Base-by-base conservation (phyloP, 2,888 invertebrate species). In the Bugula neritina region DNA sequence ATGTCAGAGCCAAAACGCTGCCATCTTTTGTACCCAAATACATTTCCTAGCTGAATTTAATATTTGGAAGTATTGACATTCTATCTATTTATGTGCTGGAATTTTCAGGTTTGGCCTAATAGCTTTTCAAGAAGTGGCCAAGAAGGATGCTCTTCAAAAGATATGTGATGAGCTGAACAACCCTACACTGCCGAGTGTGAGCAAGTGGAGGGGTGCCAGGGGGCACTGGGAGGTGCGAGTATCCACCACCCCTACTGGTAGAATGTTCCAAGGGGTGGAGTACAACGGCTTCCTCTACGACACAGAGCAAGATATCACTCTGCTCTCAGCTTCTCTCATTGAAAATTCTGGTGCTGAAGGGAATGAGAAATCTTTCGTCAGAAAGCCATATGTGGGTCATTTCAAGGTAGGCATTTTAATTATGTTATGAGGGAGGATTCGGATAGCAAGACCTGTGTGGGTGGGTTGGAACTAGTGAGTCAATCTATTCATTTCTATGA, bases 101-200 rank as follows among this genome's bases (percentile, higher is more conserved):
- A n/a, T n/a, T 43, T 43, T 5, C 17, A 91, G 91, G 77, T 87
- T 91, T 83, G 90, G 90, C 74, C 81, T 92, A 79, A 82, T 92
- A 77, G 90, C 90, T 73, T 86, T 92, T 31, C 92, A 92, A 85
- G 92, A 91, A 80, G 85, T 92, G 63, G 82, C 87, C 70, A 89
- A 90, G 77, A 87, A 87, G 75, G 87, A 87, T 25, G 90, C 91
- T 23, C 83, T 92, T 74, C 88, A 89, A 82, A 87, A 89, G 81
- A 78, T 83, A 29, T 81, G 82, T 75, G 78, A 80, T 71, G 82
- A 83, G 72, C 74, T 83, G 35, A 83, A 83, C 73, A 73, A 76
- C 29, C 83, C 83, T 1, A 80, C 79, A 1, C 72, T 83, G n/a
- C 79, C 81, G 0, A 80, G 77, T 73, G 78, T 79, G 2, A 77